phyloP scores from a whole-genome alignment of 2,888 invertebrate genomes.

The Lydus trimaculatus region DNA sequence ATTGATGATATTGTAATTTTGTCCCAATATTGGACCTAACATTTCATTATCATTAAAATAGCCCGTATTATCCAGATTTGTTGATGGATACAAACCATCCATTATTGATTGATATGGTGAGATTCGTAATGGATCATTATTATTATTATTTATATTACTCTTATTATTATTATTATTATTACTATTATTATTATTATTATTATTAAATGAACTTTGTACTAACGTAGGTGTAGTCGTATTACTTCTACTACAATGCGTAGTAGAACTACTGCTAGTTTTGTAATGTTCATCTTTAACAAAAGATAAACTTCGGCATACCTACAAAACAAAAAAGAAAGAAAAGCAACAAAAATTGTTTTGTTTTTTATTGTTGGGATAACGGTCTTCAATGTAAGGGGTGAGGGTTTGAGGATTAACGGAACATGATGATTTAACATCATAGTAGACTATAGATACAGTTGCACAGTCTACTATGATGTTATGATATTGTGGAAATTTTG shows the following conservation, averaged over 20 bases:
- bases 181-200: constrained; percentile 16
- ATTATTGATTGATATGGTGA: constrained; percentile 23
- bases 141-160: constrained; percentile 15
- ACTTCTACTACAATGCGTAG: constrained; percentile 15
- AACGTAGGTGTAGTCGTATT: constrained; percentile 23
- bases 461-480: neutral
- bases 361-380: neutral
- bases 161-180: constrained; percentile 9
- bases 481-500: neutral
- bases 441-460: neutral
- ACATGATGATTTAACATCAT: neutral
- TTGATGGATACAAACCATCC: constrained; percentile 42
- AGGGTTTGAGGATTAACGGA: neutral
- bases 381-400: neutral
- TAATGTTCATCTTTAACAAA: constrained; percentile 49
- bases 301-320: constrained; percentile 56
- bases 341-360: neutral
- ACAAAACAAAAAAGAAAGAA: constrained; percentile 31
- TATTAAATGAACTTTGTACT: constrained; percentile 27
- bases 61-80: constrained; percentile 66
- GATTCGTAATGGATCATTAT: constrained; percentile 24
- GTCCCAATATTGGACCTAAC: constrained; percentile 76
- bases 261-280: constrained; percentile 20
- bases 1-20: constrained; percentile 68
- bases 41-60: constrained; percentile 80